Percentiles rank a stretch among this genome's conserved stretches.
Conservation (phyloP, 2,888 invertebrate species). For the Resseliella maxima region DNA sequence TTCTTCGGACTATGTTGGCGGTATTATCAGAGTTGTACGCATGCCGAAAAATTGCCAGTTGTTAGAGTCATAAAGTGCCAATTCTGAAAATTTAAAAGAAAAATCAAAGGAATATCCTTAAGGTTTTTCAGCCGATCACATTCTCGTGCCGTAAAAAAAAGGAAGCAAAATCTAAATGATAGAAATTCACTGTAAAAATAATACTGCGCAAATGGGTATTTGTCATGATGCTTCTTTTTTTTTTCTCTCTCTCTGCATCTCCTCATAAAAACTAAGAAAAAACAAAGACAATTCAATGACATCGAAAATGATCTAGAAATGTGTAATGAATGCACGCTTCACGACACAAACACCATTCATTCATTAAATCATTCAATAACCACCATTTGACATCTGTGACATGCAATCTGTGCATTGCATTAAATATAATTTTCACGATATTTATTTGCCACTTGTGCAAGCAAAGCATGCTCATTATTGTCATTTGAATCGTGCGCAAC, state of each 20-base stretch:
- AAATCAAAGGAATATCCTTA: not conserved
- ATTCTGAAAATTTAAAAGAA: not conserved
- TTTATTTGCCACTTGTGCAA: not conserved
- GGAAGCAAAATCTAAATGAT: not conserved
- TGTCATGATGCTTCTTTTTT: not conserved
- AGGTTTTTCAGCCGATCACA: not conserved
- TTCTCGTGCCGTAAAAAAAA: not conserved
- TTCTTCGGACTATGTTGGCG: constrained; percentile 33
- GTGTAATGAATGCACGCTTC: constrained; percentile 2
- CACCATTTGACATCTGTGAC: constrained; percentile 13
- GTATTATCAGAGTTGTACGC: not conserved
- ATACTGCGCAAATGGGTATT: not conserved
- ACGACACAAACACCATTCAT: not conserved
- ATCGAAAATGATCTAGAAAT: not conserved
- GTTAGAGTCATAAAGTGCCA: not conserved
- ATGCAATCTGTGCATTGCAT: not conserved
- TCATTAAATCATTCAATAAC: not conserved
- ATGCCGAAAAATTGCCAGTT: constrained; percentile 9
- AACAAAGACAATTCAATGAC: not conserved
- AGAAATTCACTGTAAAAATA: not conserved
- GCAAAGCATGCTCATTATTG: not conserved
- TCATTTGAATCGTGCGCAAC: not conserved
- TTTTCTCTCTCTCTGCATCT: not conserved
- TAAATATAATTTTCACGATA: not conserved
- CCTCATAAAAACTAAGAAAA: not conserved